Conservation (phyloP, 2,113 vertebrate genomes). For the Onychorhynchus coronatus region DNA sequence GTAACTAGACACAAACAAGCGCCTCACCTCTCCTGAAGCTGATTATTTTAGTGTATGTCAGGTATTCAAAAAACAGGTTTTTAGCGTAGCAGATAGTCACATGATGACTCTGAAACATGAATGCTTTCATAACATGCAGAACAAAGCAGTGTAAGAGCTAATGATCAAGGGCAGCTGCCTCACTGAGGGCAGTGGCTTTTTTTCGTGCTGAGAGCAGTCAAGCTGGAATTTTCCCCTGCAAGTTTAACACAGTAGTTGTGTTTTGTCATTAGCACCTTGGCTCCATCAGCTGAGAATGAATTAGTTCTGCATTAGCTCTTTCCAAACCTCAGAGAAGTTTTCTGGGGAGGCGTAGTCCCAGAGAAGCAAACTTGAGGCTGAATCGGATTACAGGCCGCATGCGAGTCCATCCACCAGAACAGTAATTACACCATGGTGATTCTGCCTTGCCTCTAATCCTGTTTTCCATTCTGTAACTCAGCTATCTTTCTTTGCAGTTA, state of each 20-base stretch:
- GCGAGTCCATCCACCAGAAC: background rate
- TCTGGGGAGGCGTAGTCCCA: background rate
- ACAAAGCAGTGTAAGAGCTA: background rate
- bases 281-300: background rate
- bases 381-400: background rate
- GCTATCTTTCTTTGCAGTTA: background rate
- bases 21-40: background rate
- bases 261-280: background rate
- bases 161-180: background rate
- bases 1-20: background rate
- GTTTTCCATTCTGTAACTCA: background rate
- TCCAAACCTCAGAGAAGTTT: background rate
- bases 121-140: rapidly evolving
- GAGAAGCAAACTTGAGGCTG: background rate
- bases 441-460: constrained; percentile 17
- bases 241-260: rapidly evolving
- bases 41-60: background rate
- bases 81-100: background rate
- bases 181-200: rapidly evolving
- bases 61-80: background rate
- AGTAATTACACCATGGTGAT: background rate
- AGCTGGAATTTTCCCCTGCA: background rate
- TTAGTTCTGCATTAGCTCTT: background rate
- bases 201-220: background rate
- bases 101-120: background rate